Conservation (phyloP, 2,888 invertebrate genomes). For the Parnassius orleans region DNA sequence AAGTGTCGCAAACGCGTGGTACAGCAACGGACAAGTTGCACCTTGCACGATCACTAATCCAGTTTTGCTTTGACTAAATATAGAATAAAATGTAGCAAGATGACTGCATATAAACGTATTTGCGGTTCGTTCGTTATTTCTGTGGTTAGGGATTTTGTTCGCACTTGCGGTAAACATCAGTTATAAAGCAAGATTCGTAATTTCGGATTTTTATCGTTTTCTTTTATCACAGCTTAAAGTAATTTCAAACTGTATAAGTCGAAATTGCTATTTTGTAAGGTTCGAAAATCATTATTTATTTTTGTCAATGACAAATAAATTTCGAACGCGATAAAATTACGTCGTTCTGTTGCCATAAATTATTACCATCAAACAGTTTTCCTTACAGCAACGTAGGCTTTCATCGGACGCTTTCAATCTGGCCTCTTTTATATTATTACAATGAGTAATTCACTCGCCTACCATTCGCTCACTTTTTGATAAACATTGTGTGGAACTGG, state of each 20-base stretch:
- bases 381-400: slow-evolving; percentile 61
- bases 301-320: slow-evolving; percentile 53
- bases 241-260: no score
- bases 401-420: slow-evolving; percentile 77
- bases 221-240: no score
- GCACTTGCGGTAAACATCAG: slow-evolving; percentile 60
- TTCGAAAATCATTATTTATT: slow-evolving; percentile 54
- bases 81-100: slow-evolving; percentile 59
- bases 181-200: slow-evolving; percentile 39
- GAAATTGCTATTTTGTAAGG: slow-evolving; percentile 27
- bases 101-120: slow-evolving; percentile 60
- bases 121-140: slow-evolving; percentile 54
- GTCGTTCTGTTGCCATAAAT: slow-evolving; percentile 74
- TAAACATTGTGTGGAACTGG: slow-evolving; percentile 76
- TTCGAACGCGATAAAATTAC: slow-evolving; percentile 67
- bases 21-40: slow-evolving; percentile 50
- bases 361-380: slow-evolving; percentile 74
- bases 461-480: slow-evolving; percentile 73
- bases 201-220: slow-evolving; percentile 12
- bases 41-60: slow-evolving; percentile 60
- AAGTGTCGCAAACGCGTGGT: slow-evolving; percentile 48
- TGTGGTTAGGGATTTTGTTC: slow-evolving; percentile 64
- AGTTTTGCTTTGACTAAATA: slow-evolving; percentile 62
- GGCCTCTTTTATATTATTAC: slow-evolving; percentile 76
- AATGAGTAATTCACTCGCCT: slow-evolving; percentile 77